Evolutionary conservation across 1,140 invertebrate genomes (phyloP).

Genomic region (Limonius californicus): DNA sequence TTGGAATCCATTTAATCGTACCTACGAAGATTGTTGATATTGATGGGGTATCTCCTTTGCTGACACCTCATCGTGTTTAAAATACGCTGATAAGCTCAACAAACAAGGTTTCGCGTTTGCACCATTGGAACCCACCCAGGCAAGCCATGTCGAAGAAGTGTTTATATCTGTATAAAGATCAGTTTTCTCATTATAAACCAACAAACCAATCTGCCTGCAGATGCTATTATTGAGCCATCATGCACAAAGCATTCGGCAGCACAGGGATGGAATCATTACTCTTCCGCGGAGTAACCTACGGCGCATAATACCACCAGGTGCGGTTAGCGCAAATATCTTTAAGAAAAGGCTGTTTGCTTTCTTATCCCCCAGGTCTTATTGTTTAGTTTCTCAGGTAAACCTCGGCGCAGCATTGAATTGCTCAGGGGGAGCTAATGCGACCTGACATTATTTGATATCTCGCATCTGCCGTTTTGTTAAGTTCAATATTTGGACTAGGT

Average conservation of each 20-base stretch:
- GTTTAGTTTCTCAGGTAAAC: conserved; percentile 17
- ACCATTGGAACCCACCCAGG: too few species aligned
- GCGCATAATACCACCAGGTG: conserved; percentile 12
- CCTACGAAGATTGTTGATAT: too few species aligned
- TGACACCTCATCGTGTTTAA: too few species aligned
- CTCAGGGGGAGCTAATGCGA: conserved; percentile 9
- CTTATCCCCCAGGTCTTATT: background rate
- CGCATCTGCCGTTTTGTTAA: conserved; percentile 16
- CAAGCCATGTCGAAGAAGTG: too few species aligned
- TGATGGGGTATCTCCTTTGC: too few species aligned
- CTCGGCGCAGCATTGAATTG: conserved; percentile 2
- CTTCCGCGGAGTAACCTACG: background rate
- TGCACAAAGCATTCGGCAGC: background rate
- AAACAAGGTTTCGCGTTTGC: too few species aligned
- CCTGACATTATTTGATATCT: conserved; percentile 18
- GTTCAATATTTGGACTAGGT: conserved; percentile 9
- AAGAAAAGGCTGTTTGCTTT: conserved; percentile 15
- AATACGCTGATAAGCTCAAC: too few species aligned
- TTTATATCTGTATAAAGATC: too few species aligned
- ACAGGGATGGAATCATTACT: background rate
- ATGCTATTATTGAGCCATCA: background rate
- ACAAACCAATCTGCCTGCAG: background rate
- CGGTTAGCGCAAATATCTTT: conserved; percentile 5
- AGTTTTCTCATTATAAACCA: too few species aligned
- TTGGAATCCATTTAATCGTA: too few species aligned